phyloP scores from a whole-genome alignment of 2,113 vertebrate species.

The Sardina pilchardus region DNA sequence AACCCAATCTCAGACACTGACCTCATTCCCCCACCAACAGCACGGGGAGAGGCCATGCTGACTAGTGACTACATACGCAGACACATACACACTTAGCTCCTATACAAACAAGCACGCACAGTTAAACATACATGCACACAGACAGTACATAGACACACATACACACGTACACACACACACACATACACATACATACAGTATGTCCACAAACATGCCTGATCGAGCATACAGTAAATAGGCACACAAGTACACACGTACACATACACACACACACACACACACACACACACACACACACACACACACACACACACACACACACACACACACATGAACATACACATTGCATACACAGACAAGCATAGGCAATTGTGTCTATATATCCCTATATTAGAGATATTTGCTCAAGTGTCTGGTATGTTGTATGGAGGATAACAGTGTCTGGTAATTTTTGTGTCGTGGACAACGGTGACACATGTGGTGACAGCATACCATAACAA shows the following conservation, averaged over 20 bases:
- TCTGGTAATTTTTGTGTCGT: not conserved
- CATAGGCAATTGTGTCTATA: not conserved
- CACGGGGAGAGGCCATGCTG: not conserved
- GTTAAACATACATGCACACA: not conserved
- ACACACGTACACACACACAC: not conserved
- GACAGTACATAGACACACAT: not conserved
- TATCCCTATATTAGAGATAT: not conserved
- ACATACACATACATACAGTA: not conserved
- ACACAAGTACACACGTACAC: not conserved
- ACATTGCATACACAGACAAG: not conserved
- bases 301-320: not conserved
- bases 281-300: not conserved
- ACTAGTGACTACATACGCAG: not conserved
- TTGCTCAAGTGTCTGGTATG: not conserved
- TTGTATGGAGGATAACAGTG: no score
- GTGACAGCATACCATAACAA: not conserved
- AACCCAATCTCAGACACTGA: not conserved
- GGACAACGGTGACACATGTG: not conserved
- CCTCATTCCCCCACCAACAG: not conserved
- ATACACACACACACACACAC: not conserved
- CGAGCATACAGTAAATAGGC: not conserved
- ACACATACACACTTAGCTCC: not conserved
- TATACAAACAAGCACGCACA: not conserved
- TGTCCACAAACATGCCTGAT: no score
- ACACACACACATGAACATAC: not conserved